Conservation (phyloP, 1,140 invertebrate species). For the Penaeus vannamei region DNA sequence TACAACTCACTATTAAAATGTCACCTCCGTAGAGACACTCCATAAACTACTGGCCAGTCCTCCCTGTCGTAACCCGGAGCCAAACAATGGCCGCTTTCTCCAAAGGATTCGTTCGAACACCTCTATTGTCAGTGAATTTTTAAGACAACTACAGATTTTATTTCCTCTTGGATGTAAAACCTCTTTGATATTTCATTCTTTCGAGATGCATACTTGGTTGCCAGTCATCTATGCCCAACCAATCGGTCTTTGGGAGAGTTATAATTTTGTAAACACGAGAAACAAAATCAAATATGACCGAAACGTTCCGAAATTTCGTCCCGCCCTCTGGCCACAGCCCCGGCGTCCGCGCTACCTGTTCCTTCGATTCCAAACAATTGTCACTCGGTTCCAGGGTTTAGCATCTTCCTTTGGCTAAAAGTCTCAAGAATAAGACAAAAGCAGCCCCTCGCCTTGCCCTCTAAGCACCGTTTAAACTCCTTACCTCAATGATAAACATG, state of each 20-base stretch:
- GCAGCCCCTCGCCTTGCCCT: background rate
- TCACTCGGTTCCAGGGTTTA: slow-evolving; percentile 32
- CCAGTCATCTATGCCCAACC: too few relatives aligned
- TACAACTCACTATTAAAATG: slow-evolving; percentile 57
- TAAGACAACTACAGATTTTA: too few relatives aligned
- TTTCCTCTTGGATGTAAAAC: too few relatives aligned
- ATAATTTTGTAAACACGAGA: too few relatives aligned
- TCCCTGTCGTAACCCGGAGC: slow-evolving; percentile 4
- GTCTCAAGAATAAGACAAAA: background rate
- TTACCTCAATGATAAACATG: background rate
- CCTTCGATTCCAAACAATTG: slow-evolving; percentile 59
- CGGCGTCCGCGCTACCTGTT: slow-evolving; percentile 54
- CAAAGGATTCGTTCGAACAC: too few relatives aligned
- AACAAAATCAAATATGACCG: too few relatives aligned
- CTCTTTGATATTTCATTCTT: too few relatives aligned
- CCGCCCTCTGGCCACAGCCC: slow-evolving; percentile 25
- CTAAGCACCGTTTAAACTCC: background rate
- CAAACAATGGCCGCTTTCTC: slow-evolving; percentile 32
- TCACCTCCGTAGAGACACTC: slow-evolving; percentile 48
- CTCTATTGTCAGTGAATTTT: too few relatives aligned
- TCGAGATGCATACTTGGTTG: too few relatives aligned
- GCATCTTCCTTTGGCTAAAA: slow-evolving; percentile 1
- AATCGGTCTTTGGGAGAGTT: too few relatives aligned
- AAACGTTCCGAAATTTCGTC: too few relatives aligned
- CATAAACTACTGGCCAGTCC: slow-evolving; percentile 38